These are phyloP conservation scores for Watsonalla binaria DNA, from an alignment of 2,888 invertebrate genomes.

Conservation along the genomic window DNA sequence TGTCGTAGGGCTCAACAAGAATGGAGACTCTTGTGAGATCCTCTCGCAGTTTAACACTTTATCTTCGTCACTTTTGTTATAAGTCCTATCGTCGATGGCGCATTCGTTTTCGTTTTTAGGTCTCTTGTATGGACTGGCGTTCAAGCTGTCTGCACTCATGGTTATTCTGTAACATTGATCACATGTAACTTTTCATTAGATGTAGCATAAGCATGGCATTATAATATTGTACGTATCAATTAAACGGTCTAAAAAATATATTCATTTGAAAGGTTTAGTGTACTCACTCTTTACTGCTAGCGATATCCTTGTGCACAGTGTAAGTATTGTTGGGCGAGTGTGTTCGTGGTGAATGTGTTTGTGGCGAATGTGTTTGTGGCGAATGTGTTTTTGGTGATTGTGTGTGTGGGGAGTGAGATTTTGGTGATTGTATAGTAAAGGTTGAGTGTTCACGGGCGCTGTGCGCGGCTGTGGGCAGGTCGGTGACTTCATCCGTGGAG, in stretches of 20 bases:
- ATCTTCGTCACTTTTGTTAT: slow-evolving; percentile 54
- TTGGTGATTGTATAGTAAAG: slow-evolving; percentile 37
- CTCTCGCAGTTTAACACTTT: slow-evolving; percentile 53
- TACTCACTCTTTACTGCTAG: slow-evolving; percentile 61
- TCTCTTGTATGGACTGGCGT: slow-evolving; percentile 54
- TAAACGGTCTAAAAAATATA: background rate
- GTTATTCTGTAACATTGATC: slow-evolving; percentile 47
- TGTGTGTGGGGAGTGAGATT: background rate
- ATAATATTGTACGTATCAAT: background rate
- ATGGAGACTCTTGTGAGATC: slow-evolving; percentile 67
- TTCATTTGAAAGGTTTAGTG: background rate
- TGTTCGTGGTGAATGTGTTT: background rate
- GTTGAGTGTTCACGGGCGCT: slow-evolving; percentile 38
- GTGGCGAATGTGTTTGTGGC: too few relatives aligned
- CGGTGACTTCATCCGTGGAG: slow-evolving; percentile 61
- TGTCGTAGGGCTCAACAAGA: slow-evolving; percentile 62
- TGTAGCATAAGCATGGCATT: too few relatives aligned
- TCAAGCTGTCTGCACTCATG: slow-evolving; percentile 73
- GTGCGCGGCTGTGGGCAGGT: slow-evolving; percentile 43
- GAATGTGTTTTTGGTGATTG: too few relatives aligned
- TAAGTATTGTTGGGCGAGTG: slow-evolving; percentile 43
- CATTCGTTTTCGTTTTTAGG: slow-evolving; percentile 31
- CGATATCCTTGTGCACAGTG: slow-evolving; percentile 46
- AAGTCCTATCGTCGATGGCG: slow-evolving; percentile 57
- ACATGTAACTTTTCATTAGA: slow-evolving; percentile 6